Evolutionary conservation across 2,888 invertebrate genomes (phyloP).

Genomic region (Thereva unica): DNA sequence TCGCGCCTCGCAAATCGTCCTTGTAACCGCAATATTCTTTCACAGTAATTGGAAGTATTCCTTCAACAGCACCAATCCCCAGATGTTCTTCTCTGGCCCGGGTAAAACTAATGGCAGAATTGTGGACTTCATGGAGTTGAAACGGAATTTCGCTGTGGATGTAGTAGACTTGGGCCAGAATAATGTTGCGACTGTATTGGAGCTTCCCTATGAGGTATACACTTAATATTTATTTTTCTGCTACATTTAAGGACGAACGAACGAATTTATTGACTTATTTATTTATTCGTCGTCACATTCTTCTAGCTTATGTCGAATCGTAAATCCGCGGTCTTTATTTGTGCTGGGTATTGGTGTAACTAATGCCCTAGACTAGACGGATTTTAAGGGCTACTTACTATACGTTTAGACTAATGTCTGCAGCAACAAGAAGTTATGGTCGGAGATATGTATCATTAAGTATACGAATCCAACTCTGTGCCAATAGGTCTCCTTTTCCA

Average conservation of each 20-base stretch:
- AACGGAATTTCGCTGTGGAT: conserved; percentile 37
- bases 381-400: too few species aligned
- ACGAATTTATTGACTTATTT: too few species aligned
- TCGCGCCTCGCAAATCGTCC: conserved; percentile 37
- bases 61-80: conserved; percentile 45
- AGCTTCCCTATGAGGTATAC: conserved; percentile 71
- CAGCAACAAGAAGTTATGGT: too few species aligned
- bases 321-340: background rate
- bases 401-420: too few species aligned
- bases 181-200: conserved; percentile 67
- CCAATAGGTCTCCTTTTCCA: too few species aligned
- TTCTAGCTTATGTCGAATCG: too few species aligned
- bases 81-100: conserved; percentile 64
- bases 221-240: background rate
- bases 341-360: background rate
- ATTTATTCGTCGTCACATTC: too few species aligned
- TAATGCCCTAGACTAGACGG: too few species aligned
- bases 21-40: conserved; percentile 46
- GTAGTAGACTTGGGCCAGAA: conserved; percentile 60
- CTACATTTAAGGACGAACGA: too few species aligned
- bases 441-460: too few species aligned
- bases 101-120: conserved; percentile 58
- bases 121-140: conserved; percentile 48
- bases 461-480: too few species aligned
- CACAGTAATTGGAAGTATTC: conserved; percentile 46